Evolutionary conservation across 2,113 vertebrate species (phyloP), one percentile per base, ranked within the genome.

Genomic region (Nansenia antarctica): DNA sequence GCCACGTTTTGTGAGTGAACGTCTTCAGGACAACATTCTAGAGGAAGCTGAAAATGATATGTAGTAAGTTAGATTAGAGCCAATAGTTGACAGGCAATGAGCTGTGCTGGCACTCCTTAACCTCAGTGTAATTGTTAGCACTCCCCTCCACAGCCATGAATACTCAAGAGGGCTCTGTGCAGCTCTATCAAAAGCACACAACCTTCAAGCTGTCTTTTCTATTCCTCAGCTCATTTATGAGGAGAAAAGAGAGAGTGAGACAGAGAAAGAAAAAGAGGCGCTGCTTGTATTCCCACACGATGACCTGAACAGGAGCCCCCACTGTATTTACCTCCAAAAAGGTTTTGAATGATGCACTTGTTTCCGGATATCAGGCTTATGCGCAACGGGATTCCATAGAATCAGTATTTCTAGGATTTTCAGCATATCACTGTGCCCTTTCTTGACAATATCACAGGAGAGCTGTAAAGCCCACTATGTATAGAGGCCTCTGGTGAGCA

Each of bases 141-240:
- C 69, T 77, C 77, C 75, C 76, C 70, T 78, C 69, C 72, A 73
- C 80, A 77, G 70, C 71, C 62, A 74, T 67, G 59, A 73, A 73
- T 76, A 80, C 87, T 84, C 83, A 68, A 49, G 86, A 89, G 86
- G 83, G 72, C 78, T 74, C 74, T 11, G 72, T 79, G 79, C 65
- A 82, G 79, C 76, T 82, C 77, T 79, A 86, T 84, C 78, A 88
- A 88, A 68, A 84, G 75, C 82, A 80, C 71, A 70, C 74, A 81
- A 80, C 73, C 80, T 87, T 84, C 76, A 68, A 76, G 80, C 76
- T 76, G 82, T 69, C 77, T 69, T 72, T n/a, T 78, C 72, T 54
- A 83, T 75, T 78, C 69, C 83, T 84, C 76, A 73, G 62, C 67
- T 78, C 77, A 58, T 76, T 79, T 80, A 58, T 80, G 32, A 59